A percentile compares a stretch with the other conserved stretches of the same genome.
These are phyloP conservation scores for Isotomurus palustris DNA, from an alignment of 2,888 invertebrate genomes.

Conservation along the genomic window DNA sequence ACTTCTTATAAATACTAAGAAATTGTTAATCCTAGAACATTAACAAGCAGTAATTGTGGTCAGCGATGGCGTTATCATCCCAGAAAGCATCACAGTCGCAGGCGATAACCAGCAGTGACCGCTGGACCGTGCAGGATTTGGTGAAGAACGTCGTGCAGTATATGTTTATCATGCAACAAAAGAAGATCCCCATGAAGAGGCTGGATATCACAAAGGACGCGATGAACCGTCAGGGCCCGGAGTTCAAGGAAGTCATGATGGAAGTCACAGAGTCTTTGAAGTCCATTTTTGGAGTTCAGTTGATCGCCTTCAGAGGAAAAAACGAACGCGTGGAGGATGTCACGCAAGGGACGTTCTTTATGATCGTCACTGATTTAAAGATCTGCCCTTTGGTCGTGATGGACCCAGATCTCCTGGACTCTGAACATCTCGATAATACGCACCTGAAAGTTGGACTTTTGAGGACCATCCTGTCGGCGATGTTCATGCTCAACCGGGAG, in stretches of 20 bases:
- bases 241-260: conserved; percentile 8
- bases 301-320: conserved; percentile 9
- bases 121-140: too few relatives aligned
- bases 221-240: conserved; percentile 14
- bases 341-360: not conserved
- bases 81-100: too few relatives aligned
- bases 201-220: conserved; percentile 11
- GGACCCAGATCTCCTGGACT: not conserved
- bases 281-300: conserved; percentile 9
- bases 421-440: not conserved
- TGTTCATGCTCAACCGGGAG: conserved; percentile 14
- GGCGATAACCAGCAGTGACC: too few relatives aligned
- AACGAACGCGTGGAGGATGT: too few relatives aligned
- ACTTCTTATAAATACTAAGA: too few relatives aligned
- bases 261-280: not conserved
- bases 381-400: not conserved
- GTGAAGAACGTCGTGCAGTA: conserved; percentile 2
- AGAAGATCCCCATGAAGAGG: conserved; percentile 6
- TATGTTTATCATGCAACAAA: not conserved
- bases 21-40: too few relatives aligned
- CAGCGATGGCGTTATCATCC: too few relatives aligned
- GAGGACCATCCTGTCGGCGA: conserved; percentile 3
- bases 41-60: too few relatives aligned
- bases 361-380: conserved; percentile 9
- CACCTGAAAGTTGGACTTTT: not conserved